Conservation (phyloP, 1,140 invertebrate genomes). For the Dreissena polymorpha region DNA sequence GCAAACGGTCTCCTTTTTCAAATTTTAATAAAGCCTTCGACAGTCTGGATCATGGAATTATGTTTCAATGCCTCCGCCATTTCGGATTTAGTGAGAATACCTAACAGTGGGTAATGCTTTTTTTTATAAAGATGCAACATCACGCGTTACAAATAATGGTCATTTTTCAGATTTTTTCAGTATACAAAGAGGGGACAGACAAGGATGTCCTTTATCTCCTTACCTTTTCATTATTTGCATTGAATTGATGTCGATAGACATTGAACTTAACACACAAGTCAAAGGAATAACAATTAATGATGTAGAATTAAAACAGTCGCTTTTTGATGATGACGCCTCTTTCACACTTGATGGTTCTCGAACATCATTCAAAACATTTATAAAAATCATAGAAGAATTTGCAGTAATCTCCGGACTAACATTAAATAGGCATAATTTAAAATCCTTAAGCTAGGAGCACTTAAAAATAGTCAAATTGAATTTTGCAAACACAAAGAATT, state of each 20-base stretch:
- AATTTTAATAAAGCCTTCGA: slow-evolving; percentile 55
- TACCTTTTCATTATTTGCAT: slow-evolving; percentile 41
- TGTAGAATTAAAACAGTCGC: slow-evolving; percentile 12
- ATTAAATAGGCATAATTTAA: no score
- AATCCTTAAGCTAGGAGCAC: no score
- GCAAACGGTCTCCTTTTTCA: slow-evolving; percentile 44
- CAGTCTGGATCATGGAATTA: slow-evolving; percentile 33
- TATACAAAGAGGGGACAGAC: slow-evolving; percentile 30
- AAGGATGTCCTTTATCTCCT: slow-evolving; percentile 29
- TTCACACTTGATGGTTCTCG: slow-evolving; percentile 48
- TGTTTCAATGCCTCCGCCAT: slow-evolving; percentile 32
- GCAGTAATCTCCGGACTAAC: no score
- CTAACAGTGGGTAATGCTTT: slow-evolving; percentile 42
- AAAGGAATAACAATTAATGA: slow-evolving; percentile 40
- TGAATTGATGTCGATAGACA: slow-evolving; percentile 32
- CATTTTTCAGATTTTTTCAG: slow-evolving; percentile 42
- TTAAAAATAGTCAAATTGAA: no score
- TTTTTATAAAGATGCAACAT: slow-evolving; percentile 34
- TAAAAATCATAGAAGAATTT: no score
- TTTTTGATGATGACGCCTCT: slow-evolving; percentile 52
- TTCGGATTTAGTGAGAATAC: slow-evolving; percentile 45
- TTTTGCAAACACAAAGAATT: no score
- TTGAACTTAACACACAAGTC: slow-evolving; percentile 38
- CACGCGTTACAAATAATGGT: slow-evolving; percentile 40
- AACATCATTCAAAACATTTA: slow-evolving; percentile 9